phyloP scores from a whole-genome alignment of 2,797 vertebrate genomes.

The Kryptopterus vitreolus region DNA sequence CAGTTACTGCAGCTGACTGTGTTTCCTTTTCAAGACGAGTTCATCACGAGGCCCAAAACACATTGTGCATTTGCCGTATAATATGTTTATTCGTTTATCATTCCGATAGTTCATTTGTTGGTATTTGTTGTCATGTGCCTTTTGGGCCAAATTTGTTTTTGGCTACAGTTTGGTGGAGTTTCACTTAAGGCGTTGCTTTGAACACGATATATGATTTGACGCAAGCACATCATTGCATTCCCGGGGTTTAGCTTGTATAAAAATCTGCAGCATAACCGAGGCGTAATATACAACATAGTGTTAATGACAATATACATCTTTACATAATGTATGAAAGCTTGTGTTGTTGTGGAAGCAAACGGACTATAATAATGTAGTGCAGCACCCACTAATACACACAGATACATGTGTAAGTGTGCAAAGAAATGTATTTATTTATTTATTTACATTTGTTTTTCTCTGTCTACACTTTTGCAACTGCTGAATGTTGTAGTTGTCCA shows the following conservation, averaged over 20 bases:
- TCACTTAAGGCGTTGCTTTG: not conserved
- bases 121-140: not conserved
- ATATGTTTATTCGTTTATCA: too few relatives aligned
- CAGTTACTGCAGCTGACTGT: conserved; percentile 7
- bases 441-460: too few relatives aligned
- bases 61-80: not conserved
- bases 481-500: not conserved
- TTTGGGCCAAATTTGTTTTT: not conserved
- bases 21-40: not conserved
- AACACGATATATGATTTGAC: not conserved
- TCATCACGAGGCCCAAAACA: not conserved
- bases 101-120: conserved; percentile 5
- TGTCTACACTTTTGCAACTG: not conserved
- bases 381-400: too few relatives aligned
- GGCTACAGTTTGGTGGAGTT: not conserved
- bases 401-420: too few relatives aligned
- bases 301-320: not conserved
- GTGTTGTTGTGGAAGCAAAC: not conserved
- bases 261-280: not conserved
- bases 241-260: not conserved
- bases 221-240: not conserved
- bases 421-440: too few relatives aligned
- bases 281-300: not conserved
- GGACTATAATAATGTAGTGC: not conserved
- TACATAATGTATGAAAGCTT: not conserved